Evolutionary conservation across 2,113 vertebrate species (phyloP).

Genomic region (Caretta caretta): DNA sequence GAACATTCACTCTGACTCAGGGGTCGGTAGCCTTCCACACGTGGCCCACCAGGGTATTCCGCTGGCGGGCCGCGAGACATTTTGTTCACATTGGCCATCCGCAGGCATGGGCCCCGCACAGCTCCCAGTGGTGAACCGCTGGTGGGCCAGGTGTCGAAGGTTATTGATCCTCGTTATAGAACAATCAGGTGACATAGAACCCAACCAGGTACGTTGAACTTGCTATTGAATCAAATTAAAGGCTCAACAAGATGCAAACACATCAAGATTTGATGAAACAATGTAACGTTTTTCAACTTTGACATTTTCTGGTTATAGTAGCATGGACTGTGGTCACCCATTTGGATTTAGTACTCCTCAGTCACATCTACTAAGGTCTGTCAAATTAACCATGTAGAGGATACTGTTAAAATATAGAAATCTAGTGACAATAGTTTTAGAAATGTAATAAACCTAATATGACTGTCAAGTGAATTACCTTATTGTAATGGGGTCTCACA

Average conservation of each 20-base stretch:
- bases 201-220: neutral
- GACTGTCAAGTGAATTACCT: neutral
- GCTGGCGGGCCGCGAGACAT: too few relatives aligned
- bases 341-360: neutral
- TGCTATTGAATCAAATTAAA: neutral
- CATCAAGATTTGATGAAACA: neutral
- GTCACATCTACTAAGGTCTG: neutral
- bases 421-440: neutral
- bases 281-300: neutral
- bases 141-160: accelerated
- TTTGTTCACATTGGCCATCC: too few relatives aligned
- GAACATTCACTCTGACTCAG: too few relatives aligned
- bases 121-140: too few relatives aligned
- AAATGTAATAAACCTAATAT: neutral
- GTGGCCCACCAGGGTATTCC: too few relatives aligned
- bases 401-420: neutral
- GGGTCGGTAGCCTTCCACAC: too few relatives aligned
- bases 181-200: neutral
- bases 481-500: neutral
- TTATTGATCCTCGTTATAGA: neutral
- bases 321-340: neutral
- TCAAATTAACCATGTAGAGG: neutral
- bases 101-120: too few relatives aligned
- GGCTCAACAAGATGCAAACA: neutral
- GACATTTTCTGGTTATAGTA: neutral